Percentiles rank a stretch among this genome's conserved stretches.
Evolutionary conservation across 2,113 vertebrate genomes (phyloP).

Genomic region (Lophius piscatorius): DNA sequence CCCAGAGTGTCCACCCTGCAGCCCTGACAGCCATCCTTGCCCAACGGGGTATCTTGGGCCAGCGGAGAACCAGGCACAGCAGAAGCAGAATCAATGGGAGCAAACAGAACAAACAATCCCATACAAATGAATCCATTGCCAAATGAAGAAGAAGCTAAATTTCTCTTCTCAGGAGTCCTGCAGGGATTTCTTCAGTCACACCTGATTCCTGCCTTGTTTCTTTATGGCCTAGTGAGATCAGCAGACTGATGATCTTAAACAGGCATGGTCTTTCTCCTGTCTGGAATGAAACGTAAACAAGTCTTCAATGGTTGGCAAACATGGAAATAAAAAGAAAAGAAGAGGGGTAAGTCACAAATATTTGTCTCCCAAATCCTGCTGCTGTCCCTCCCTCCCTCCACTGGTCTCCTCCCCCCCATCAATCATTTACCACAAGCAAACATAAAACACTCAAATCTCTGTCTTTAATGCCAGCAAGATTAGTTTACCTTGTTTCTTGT

Average conservation of each 20-base stretch:
- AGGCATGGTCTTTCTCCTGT: not conserved
- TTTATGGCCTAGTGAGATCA: not conserved
- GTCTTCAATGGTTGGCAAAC: not conserved
- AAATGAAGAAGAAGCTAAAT: not conserved
- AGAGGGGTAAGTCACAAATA: not conserved
- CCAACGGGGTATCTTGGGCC: slow-evolving; percentile 19
- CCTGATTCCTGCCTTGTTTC: not conserved
- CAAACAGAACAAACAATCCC: slow-evolving; percentile 55
- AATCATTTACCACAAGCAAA: slow-evolving; percentile 68
- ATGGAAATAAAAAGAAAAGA: not conserved
- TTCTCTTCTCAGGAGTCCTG: not conserved
- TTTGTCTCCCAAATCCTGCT: not conserved
- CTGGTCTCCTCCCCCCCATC: slow-evolving; percentile 37
- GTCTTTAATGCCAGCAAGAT: not conserved
- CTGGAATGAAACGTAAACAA: not conserved
- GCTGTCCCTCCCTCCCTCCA: not conserved
- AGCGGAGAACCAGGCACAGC: slow-evolving; percentile 19
- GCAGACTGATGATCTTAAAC: not conserved
- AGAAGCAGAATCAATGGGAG: slow-evolving; percentile 56
- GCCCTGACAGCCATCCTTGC: not conserved
- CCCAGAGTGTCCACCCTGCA: slow-evolving; percentile 53
- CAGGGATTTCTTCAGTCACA: slow-evolving; percentile 12
- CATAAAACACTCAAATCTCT: slow-evolving; percentile 35
- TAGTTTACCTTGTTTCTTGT: not conserved
- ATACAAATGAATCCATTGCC: slow-evolving; percentile 35